These are phyloP conservation scores for Sebastes glaucus DNA, from an alignment of 2,797 vertebrate genomes.

Conservation along the genomic window DNA sequence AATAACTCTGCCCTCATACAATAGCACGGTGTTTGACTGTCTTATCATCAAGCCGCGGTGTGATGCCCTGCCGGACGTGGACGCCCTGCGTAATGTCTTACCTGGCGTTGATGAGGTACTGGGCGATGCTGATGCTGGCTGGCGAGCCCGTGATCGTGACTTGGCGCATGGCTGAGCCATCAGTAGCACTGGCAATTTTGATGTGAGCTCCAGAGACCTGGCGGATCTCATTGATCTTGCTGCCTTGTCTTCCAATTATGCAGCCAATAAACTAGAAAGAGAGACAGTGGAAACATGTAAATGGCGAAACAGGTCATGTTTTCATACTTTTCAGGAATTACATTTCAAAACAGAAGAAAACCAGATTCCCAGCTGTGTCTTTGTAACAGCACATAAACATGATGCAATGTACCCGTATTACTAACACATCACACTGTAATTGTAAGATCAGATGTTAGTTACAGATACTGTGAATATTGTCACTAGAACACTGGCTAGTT, in stretches of 20 bases:
- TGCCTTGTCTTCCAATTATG: slow-evolving; percentile 98
- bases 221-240: slow-evolving; percentile 98
- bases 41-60: slow-evolving; percentile 43
- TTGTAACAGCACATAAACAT: not conserved
- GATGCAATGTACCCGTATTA: not conserved
- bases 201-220: slow-evolving; percentile 97
- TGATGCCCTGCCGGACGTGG: slow-evolving; percentile 32
- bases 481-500: not conserved
- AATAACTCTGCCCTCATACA: slow-evolving; percentile 53
- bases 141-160: slow-evolving; percentile 94
- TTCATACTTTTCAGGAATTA: slow-evolving; percentile 32
- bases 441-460: not conserved
- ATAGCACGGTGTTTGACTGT: slow-evolving; percentile 38
- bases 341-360: slow-evolving; percentile 16
- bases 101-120: slow-evolving; percentile 98
- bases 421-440: not conserved
- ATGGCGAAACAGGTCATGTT: slow-evolving; percentile 47
- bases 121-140: slow-evolving; percentile 93
- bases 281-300: slow-evolving; percentile 45
- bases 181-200: slow-evolving; percentile 94
- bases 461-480: not conserved
- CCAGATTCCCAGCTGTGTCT: not conserved
- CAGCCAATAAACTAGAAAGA: slow-evolving; percentile 91
- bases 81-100: slow-evolving; percentile 76
- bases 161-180: slow-evolving; percentile 93